phyloP scores from a whole-genome alignment of 2,113 vertebrate genomes.

The Rhineura floridana region DNA sequence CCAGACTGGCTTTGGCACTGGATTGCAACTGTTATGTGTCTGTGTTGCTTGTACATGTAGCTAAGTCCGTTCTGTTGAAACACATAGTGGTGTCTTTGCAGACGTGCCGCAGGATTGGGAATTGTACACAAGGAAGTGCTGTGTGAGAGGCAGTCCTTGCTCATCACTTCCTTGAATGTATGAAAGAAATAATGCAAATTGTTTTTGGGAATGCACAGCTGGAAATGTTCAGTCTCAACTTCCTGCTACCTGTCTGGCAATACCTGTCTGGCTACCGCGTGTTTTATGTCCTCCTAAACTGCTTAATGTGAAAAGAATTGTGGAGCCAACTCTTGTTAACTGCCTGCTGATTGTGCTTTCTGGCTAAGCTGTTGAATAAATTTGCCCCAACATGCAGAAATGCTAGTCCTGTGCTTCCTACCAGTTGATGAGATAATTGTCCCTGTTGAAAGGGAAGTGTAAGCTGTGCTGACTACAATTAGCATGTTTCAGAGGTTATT shows the following conservation, averaged over 20 bases:
- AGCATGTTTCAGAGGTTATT: not conserved
- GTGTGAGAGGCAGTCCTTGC: not conserved
- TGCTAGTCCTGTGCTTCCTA: not conserved
- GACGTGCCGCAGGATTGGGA: too few species aligned
- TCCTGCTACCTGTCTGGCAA: not conserved
- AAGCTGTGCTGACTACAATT: not conserved
- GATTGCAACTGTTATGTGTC: not conserved
- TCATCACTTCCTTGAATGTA: not conserved
- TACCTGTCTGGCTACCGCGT: not conserved
- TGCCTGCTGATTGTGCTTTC: slow-evolving; percentile 14
- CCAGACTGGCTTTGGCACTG: not conserved
- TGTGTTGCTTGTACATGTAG: not conserved
- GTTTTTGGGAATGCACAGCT: not conserved
- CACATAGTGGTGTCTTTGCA: not conserved
- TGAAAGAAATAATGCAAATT: not conserved
- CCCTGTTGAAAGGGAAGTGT: not conserved
- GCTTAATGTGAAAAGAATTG: slow-evolving; percentile 2
- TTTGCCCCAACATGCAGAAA: slow-evolving; percentile 14
- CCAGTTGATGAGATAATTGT: slow-evolving; percentile 3
- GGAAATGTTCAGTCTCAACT: not conserved
- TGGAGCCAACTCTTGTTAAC: not conserved
- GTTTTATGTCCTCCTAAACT: not conserved
- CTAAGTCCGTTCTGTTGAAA: not conserved
- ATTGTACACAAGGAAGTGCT: too few species aligned
- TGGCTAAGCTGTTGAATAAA: not conserved